phyloP scores from a whole-genome alignment of 2,113 vertebrate genomes.

The Nesoenas mayeri region DNA sequence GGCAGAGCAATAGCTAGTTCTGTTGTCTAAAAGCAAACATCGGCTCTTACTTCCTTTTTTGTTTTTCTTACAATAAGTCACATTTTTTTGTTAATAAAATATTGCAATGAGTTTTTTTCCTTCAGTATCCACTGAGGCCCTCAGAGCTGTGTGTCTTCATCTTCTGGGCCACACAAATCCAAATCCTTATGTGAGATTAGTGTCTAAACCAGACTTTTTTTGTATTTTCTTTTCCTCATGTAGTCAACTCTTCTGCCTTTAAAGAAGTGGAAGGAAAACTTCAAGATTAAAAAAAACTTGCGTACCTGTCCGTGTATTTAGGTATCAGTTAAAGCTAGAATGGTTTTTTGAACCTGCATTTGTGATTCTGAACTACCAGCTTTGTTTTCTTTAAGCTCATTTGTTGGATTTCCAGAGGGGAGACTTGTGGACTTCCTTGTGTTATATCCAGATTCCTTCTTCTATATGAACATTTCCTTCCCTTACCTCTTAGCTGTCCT shows the following conservation, averaged over 20 bases:
- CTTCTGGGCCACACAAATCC: neutral
- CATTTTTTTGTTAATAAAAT: neutral
- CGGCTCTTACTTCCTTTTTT: neutral
- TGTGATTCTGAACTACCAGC: neutral
- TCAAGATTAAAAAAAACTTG: neutral
- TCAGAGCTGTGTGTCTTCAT: neutral
- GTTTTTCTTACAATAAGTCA: neutral
- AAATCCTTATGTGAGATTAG: neutral
- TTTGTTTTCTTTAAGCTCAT: neutral
- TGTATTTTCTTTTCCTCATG: neutral
- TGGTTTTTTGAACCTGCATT: neutral
- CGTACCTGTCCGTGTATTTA: neutral
- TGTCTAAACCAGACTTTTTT: neutral
- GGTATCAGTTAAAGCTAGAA: neutral
- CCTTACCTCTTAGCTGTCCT: neutral
- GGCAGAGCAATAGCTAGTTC: neutral
- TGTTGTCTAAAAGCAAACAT: neutral
- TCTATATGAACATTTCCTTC: neutral
- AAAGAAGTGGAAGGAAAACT: neutral
- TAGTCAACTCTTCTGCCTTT: neutral
- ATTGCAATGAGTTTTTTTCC: neutral
- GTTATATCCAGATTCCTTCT: neutral
- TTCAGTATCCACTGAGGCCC: neutral
- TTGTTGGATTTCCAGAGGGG: neutral
- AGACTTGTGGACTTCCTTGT: neutral